Conservation (phyloP, 2,797 vertebrate species). For the Apogon talboti region DNA sequence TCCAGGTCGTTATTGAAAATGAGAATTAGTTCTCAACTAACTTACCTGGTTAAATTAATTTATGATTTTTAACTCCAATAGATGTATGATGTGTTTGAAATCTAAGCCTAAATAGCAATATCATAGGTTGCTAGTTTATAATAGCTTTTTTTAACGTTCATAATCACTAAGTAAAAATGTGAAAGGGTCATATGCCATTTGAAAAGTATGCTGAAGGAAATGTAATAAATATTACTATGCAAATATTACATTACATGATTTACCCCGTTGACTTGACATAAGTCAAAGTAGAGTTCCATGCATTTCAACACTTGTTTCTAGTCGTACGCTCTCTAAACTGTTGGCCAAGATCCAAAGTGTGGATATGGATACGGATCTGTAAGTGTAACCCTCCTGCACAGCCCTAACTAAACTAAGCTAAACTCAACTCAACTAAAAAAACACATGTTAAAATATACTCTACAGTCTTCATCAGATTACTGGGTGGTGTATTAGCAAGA, state of each 20-base stretch:
- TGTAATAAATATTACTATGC: not conserved
- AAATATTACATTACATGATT: constrained; percentile 7
- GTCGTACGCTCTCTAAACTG: constrained; percentile 14
- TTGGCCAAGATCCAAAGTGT: constrained; percentile 33
- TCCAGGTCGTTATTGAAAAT: too few species aligned
- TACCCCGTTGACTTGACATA: constrained; percentile 11
- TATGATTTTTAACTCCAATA: too few species aligned
- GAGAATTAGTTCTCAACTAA: too few species aligned
- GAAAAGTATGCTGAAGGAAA: not conserved
- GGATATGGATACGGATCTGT: constrained; percentile 11
- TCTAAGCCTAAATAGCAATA: constrained; percentile 6
- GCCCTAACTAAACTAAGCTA: too few species aligned
- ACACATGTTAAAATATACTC: too few species aligned
- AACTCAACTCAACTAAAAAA: too few species aligned
- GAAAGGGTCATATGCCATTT: not conserved
- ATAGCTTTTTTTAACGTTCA: not conserved
- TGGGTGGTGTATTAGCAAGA: not conserved
- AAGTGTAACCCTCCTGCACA: constrained; percentile 4
- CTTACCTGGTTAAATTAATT: too few species aligned
- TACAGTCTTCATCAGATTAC: too few species aligned
- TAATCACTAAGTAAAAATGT: not conserved
- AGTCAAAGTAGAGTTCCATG: constrained; percentile 37
- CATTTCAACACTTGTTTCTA: constrained; percentile 37
- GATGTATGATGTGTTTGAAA: not conserved
- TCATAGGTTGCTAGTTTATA: too few species aligned